Conservation (phyloP, 1,140 invertebrate genomes). For the Polypedilum pembai region DNA sequence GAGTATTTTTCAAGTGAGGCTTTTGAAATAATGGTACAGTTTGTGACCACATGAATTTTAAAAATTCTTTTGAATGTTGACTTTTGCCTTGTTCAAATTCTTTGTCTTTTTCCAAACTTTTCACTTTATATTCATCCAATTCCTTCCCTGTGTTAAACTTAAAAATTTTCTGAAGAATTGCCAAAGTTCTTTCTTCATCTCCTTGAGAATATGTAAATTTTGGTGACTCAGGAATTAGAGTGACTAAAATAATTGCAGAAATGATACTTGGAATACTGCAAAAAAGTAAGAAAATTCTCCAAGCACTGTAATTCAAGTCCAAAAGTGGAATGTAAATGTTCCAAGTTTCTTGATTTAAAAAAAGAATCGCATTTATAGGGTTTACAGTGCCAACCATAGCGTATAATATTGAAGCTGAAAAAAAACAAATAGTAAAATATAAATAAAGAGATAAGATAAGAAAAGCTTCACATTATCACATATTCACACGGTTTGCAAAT, state of each 20-base stretch:
- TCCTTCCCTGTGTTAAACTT: slow-evolving; percentile 46
- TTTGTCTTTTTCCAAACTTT: neutral
- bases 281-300: slow-evolving; percentile 23
- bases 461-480: neutral
- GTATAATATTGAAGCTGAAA: neutral
- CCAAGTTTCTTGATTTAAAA: neutral
- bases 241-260: no score
- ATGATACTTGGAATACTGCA: no score
- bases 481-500: no score
- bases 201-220: slow-evolving; percentile 25
- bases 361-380: slow-evolving; percentile 35
- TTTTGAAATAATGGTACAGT: slow-evolving; percentile 35
- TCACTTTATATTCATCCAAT: slow-evolving; percentile 35
- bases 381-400: neutral
- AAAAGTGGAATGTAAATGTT: slow-evolving; percentile 36
- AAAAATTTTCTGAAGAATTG: slow-evolving; percentile 44
- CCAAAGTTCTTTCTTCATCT: no score
- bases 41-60: slow-evolving; percentile 33
- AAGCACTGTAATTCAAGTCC: slow-evolving; percentile 29
- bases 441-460: neutral
- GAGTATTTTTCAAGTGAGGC: slow-evolving; percentile 39
- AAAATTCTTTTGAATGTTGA: neutral
- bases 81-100: neutral
- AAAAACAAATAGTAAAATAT: neutral
- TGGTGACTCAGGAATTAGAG: slow-evolving; percentile 26